phyloP scores from a whole-genome alignment of 2,888 invertebrate genomes.

The Lasioglossum oenotherae region DNA sequence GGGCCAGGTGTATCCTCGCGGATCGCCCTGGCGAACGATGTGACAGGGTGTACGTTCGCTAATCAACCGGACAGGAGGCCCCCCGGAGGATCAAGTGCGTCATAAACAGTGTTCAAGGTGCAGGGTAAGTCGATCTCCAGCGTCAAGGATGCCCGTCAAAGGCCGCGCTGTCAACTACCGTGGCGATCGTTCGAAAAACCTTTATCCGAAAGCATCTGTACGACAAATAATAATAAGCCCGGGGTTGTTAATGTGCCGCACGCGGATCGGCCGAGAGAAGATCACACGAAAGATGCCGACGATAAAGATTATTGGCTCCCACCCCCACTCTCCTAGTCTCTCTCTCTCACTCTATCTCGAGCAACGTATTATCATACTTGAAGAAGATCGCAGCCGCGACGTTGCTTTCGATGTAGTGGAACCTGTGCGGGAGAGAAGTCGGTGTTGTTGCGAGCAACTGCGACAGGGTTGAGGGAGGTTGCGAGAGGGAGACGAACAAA shows the following conservation, averaged over 20 bases:
- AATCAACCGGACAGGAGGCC: constrained; percentile 31
- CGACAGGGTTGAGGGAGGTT: constrained; percentile 9
- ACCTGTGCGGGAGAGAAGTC: constrained; percentile 41
- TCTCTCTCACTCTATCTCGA: neutral
- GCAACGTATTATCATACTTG: constrained; percentile 62
- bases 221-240: constrained; percentile 66
- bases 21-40: neutral
- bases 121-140: constrained; percentile 57
- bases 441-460: constrained; percentile 30
- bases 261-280: constrained; percentile 55
- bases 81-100: neutral
- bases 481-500: too few relatives aligned
- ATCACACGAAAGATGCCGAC: constrained; percentile 66
- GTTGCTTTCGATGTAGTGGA: constrained; percentile 54
- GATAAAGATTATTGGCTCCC: constrained; percentile 66
- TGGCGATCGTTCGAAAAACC: constrained; percentile 22
- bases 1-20: neutral
- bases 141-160: constrained; percentile 30
- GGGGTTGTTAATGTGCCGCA: constrained; percentile 65
- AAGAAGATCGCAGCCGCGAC: constrained; percentile 53
- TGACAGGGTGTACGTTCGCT: constrained; percentile 22
- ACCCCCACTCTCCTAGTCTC: neutral
- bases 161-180: constrained; percentile 50
- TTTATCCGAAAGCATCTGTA: constrained; percentile 49
- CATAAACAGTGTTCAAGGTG: constrained; percentile 5